These are phyloP conservation scores for Manis crassicaudata DNA, from an alignment of 2,797 vertebrate species.

Conservation along the genomic window DNA sequence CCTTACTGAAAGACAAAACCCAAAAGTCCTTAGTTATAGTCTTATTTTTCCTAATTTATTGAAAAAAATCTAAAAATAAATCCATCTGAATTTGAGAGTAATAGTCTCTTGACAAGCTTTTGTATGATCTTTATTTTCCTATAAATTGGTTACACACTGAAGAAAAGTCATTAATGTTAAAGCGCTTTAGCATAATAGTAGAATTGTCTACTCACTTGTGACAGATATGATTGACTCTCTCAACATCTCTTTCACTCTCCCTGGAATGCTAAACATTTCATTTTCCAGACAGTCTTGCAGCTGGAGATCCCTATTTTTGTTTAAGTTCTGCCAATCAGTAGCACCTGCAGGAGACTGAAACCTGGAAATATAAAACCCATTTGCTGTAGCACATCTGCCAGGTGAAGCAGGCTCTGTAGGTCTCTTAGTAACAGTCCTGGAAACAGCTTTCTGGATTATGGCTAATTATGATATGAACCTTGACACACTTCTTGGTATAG, in stretches of 20 bases:
- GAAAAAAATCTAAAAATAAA: conserved; percentile 17
- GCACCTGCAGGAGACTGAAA: background rate
- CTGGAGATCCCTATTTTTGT: background rate
- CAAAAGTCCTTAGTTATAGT: background rate
- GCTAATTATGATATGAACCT: background rate
- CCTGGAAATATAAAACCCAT: background rate
- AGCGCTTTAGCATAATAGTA: background rate
- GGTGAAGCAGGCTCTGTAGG: background rate
- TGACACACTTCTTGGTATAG: background rate
- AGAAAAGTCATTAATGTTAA: background rate
- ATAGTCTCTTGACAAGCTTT: background rate
- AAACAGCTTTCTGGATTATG: background rate
- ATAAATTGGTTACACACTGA: background rate
- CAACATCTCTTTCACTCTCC: background rate
- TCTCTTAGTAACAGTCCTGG: background rate
- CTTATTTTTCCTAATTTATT: background rate
- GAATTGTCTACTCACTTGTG: background rate
- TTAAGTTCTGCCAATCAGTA: background rate
- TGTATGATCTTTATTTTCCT: background rate
- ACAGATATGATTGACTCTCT: background rate
- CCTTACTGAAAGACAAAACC: background rate
- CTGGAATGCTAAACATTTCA: background rate
- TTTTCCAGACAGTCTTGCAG: background rate
- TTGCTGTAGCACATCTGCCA: background rate
- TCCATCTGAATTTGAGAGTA: background rate